phyloP scores from a whole-genome alignment of 2,888 invertebrate species.

The Xanthorhoe designata region DNA sequence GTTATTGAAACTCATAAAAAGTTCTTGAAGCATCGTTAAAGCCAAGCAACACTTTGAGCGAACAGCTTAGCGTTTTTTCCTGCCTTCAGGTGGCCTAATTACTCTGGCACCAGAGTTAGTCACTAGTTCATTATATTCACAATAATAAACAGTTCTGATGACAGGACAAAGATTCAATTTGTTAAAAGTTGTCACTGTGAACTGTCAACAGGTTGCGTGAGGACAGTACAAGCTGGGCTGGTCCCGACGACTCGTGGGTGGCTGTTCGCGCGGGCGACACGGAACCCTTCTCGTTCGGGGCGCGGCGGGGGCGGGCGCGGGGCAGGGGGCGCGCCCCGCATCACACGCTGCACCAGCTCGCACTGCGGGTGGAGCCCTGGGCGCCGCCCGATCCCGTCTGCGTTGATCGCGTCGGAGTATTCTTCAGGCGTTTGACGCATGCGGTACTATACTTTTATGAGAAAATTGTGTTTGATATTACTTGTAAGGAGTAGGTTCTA shows the following conservation, averaged over 20 bases:
- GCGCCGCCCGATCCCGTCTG: conserved; percentile 94
- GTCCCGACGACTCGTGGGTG: conserved; percentile 80
- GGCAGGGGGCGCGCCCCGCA: conserved; percentile 69
- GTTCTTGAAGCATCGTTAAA: too few species aligned
- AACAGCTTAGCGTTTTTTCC: too few species aligned
- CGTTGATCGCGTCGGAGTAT: conserved; percentile 97
- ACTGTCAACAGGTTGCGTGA: conserved; percentile 62
- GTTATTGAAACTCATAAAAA: too few species aligned
- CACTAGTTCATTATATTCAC: too few species aligned
- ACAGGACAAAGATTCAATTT: too few species aligned
- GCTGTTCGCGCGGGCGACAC: conserved; percentile 92
- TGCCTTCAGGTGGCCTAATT: too few species aligned
- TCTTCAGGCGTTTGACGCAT: conserved; percentile 89
- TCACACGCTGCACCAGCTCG: conserved; percentile 93
- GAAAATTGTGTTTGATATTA: background rate
- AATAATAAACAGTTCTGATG: background rate
- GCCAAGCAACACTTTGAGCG: too few species aligned
- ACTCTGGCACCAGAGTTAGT: too few species aligned
- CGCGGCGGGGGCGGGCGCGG: conserved; percentile 85
- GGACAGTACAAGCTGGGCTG: conserved; percentile 54
- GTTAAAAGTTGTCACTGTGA: background rate
- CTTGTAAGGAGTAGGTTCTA: background rate
- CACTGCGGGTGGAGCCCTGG: conserved; percentile 96
- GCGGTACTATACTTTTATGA: conserved; percentile 49
- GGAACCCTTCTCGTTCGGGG: conserved; percentile 94